phyloP scores from a whole-genome alignment of 2,888 invertebrate species.

The Deilephila porcellus region DNA sequence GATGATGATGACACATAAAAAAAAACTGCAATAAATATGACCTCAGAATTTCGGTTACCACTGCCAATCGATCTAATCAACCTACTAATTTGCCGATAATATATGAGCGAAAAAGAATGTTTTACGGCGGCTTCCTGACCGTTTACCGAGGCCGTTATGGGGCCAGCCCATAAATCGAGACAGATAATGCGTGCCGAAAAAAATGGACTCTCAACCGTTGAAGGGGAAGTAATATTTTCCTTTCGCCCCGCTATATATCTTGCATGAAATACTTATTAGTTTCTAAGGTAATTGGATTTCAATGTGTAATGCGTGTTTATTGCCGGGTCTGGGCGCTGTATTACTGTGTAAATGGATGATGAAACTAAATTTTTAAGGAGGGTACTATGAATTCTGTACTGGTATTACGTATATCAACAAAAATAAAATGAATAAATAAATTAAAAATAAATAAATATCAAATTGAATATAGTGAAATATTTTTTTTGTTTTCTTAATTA shows the following conservation, averaged over 20 bases:
- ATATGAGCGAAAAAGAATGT: constrained; percentile 1
- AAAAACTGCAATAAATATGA: too few relatives aligned
- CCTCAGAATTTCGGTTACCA: too few relatives aligned
- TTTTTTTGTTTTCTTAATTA: too few relatives aligned
- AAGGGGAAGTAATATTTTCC: constrained; percentile 29
- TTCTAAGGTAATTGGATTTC: neutral
- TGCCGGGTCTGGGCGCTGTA: neutral
- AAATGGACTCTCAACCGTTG: constrained; percentile 19
- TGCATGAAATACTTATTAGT: constrained; percentile 14
- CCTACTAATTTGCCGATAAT: constrained; percentile 17
- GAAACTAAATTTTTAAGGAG: too few relatives aligned
- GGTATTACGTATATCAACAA: too few relatives aligned
- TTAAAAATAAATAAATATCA: too few relatives aligned
- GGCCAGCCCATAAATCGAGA: constrained; percentile 30
- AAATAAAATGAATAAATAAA: too few relatives aligned
- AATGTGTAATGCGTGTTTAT: neutral
- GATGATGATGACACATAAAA: too few relatives aligned
- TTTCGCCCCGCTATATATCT: constrained; percentile 5
- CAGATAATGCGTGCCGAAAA: constrained; percentile 34
- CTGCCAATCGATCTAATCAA: too few relatives aligned
- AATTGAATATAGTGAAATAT: too few relatives aligned
- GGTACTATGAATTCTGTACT: too few relatives aligned
- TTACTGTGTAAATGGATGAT: too few relatives aligned
- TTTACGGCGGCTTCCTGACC: constrained; percentile 16
- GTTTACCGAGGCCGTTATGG: constrained; percentile 19